Base-by-base conservation (phyloP, 2,797 vertebrate species). In the Avahi laniger region DNA sequence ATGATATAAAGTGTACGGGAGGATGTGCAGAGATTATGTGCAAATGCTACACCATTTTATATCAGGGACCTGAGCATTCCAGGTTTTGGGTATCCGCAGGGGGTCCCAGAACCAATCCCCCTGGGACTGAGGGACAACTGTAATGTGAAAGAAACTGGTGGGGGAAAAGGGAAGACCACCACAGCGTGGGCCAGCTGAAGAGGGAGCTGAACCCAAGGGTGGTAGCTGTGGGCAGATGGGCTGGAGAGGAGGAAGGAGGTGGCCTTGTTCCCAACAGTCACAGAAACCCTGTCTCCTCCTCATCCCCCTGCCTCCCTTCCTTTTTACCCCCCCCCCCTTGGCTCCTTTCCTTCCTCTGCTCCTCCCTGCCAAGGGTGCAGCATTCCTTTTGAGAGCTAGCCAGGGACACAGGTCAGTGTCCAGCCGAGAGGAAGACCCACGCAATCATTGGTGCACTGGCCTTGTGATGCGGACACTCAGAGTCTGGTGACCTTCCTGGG, bases 401-500 rank as follows among this genome's bases (percentile, higher is more conserved):
- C 43, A 43, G 24, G 7, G 43, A 13, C 20, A 4, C 17, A 50
- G 59, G n/a, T 38, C 65, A 84, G 35, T 1, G 4, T 15, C n/a
- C 22, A 10, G 1, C 13, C 22, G 24, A 30, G 18, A 86, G 65
- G 59, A 81, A 59, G 59, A 80, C 41, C 92, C 50, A 30, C 3
- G 11, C 41, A 48, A 13, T 41, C 1, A 0, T 4, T 11, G 61
- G 61, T n/a, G 61, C 33, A 30, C 3, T 0, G 28, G 20, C n/a
- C 30, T 9, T 65, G 52, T 30, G 26, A 50, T 5, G 6, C 17
- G 14, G 30, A 75, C 6, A 4, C n/a, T 15, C 12, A 15, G 69
- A 82, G 41, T 7, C 65, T 8, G 20, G 5, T 33, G 43, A 7
- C 26, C n/a, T 26, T 33, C 14, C 14, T 46, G 41, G 86, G 9